Evolutionary conservation across 2,888 invertebrate species (phyloP).

Genomic region (Eilema depressum): DNA sequence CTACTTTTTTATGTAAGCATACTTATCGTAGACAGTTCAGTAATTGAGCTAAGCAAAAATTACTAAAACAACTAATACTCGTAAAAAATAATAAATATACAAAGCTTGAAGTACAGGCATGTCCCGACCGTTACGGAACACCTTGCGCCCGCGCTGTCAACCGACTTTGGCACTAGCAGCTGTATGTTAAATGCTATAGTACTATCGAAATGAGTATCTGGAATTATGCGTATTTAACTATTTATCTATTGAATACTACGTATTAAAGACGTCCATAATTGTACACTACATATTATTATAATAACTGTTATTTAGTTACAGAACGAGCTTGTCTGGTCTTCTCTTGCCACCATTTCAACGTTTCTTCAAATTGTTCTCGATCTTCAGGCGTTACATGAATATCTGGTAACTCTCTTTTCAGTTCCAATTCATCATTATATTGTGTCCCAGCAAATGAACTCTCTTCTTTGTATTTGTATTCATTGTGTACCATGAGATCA

Average conservation of each 20-base stretch:
- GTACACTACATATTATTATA: constrained; percentile 39
- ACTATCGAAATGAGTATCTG: constrained; percentile 65
- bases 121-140: constrained; percentile 78
- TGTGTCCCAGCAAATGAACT: constrained; percentile 73
- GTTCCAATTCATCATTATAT: constrained; percentile 79
- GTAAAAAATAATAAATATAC: constrained; percentile 40
- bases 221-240: constrained; percentile 50
- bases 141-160: constrained; percentile 78
- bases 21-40: constrained; percentile 20
- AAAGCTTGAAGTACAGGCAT: constrained; percentile 54
- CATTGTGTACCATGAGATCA: constrained; percentile 66
- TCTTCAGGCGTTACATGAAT: constrained; percentile 83
- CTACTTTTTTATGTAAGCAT: constrained; percentile 11
- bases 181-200: constrained; percentile 71
- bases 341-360: constrained; percentile 85
- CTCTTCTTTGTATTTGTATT: constrained; percentile 75
- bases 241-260: constrained; percentile 27
- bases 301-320: constrained; percentile 55
- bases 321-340: constrained; percentile 76
- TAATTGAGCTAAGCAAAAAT: constrained; percentile 36
- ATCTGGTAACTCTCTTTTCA: constrained; percentile 82
- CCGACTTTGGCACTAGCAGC: constrained; percentile 83
- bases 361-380: constrained; percentile 82
- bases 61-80: constrained; percentile 31
- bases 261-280: constrained; percentile 15